phyloP scores from a whole-genome alignment of 2,113 vertebrate genomes.

The Perca schrenkii region DNA sequence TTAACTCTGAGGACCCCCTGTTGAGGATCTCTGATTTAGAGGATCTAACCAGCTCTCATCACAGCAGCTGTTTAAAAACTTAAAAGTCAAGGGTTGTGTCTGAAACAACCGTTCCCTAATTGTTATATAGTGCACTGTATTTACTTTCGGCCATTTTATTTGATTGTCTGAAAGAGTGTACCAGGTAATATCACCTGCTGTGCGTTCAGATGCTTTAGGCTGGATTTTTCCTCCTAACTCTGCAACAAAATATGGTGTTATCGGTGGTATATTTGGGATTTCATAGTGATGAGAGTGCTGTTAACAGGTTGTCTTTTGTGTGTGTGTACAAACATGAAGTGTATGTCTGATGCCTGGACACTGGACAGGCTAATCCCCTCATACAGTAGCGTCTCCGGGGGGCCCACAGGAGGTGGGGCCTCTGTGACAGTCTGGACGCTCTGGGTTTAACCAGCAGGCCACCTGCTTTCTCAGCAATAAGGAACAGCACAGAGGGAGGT shows the following conservation, averaged over 20 bases:
- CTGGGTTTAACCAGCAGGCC: constrained; percentile 66
- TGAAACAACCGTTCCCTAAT: not conserved
- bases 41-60: not conserved
- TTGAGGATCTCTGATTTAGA: not conserved
- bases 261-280: constrained; percentile 5
- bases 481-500: constrained; percentile 58
- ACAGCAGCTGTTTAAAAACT: not conserved
- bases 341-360: not conserved
- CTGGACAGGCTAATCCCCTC: constrained; percentile 51
- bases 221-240: not conserved
- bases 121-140: not conserved
- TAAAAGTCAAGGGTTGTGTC: not conserved
- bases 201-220: too few species aligned
- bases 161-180: not conserved
- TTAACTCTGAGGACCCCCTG: too few species aligned
- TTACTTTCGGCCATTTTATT: not conserved
- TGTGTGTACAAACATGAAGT: constrained; percentile 46
- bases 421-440: constrained; percentile 52
- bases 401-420: not conserved
- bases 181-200: not conserved
- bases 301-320: constrained; percentile 7
- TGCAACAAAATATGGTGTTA: constrained; percentile 5
- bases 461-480: constrained; percentile 68
- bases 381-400: not conserved
- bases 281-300: not conserved